These are phyloP conservation scores for Gambusia affinis DNA, from an alignment of 2,113 vertebrate species.

Conservation along the genomic window DNA sequence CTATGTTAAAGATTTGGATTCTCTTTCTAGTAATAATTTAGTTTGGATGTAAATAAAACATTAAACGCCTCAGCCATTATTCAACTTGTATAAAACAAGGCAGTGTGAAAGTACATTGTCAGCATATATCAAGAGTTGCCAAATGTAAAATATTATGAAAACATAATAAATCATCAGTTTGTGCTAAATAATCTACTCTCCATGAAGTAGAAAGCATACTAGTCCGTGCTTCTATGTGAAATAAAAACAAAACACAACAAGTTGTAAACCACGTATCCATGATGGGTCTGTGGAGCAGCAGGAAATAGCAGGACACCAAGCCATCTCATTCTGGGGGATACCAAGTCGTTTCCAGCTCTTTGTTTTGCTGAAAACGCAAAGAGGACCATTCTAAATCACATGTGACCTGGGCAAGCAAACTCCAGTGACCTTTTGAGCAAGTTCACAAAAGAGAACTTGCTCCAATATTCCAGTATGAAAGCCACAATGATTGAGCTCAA, in stretches of 20 bases:
- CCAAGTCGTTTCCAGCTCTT: neutral
- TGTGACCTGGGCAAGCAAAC: neutral
- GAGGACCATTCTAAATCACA: neutral
- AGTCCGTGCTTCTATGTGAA: neutral
- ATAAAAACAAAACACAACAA: neutral
- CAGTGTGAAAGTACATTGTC: neutral
- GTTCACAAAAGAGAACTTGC: too few species aligned
- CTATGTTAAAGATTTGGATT: neutral
- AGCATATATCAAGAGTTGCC: too few species aligned
- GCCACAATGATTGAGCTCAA: too few species aligned
- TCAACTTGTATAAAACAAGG: neutral
- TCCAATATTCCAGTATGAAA: too few species aligned
- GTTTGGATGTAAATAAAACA: neutral
- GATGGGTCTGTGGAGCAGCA: neutral
- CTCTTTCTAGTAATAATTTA: neutral
- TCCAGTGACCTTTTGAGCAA: neutral
- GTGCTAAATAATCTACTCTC: neutral
- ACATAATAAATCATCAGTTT: neutral
- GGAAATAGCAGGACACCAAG: too few species aligned
- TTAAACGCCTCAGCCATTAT: neutral
- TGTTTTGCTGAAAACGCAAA: neutral
- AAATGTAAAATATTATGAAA: neutral
- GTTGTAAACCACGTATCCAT: neutral
- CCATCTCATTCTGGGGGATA: neutral
- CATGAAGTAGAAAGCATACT: neutral